Base-by-base conservation (phyloP, 2,888 invertebrate genomes). In the Dynastes grantii region DNA sequence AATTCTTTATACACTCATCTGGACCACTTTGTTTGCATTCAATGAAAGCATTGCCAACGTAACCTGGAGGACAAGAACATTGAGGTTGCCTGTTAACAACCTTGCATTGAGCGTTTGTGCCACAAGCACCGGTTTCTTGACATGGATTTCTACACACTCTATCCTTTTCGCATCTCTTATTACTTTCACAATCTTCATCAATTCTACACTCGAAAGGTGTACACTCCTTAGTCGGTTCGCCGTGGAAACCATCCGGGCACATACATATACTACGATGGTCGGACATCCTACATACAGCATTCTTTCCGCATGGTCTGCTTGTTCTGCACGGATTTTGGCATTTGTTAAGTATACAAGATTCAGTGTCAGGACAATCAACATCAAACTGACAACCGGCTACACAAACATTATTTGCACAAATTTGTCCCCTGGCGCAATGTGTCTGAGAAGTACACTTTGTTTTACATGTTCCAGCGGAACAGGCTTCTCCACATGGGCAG, bases 121-220 rank as follows among this genome's bases (percentile, higher is more conserved):
- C 97, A 85, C 97, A 97, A 45, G 94, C 93, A 8, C 93, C 93
- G 53, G 91, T 90, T 84, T 94, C 93, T 68, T 93, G 86, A 85
- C 97, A 97, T 0, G 97, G 96, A 88, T 97, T 97, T 83, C 93
- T 93, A 85, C 97, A 97, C 37, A 94, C 93, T 4, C 93, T 92
- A 73, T 91, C 90, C 11, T 89, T 87, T 82, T 93, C 92, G 85
- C 97, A 97, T 81, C 92, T 91, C 88, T 96, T 96, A 84, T 93
- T 95, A 1, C 91, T 85, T 76, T 94, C 94, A 85, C 97, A 97
- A 84, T 97, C 96, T 8, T 92, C 90, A 86, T 96, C 93, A 70
- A 90, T 90, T 76, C 92, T 90, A 84, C 97, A 97, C 89, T 96
- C 95, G 81, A 95, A 93, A 81, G 94, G 92, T 80, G 92, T 92